phyloP scores from a whole-genome alignment of 2,888 invertebrate species.

The Phaonia tiefii region DNA sequence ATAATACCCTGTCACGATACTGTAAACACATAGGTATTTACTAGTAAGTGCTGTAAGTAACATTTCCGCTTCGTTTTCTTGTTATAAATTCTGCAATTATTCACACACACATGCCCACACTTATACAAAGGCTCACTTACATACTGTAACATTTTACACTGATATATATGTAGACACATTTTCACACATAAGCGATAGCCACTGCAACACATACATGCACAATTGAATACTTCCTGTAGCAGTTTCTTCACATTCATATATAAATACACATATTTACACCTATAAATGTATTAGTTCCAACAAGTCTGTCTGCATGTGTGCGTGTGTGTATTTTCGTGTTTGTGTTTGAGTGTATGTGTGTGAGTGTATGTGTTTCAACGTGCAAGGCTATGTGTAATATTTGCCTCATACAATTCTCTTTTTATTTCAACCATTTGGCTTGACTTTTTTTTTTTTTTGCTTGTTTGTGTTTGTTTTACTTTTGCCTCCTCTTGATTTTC shows the following conservation, averaged over 20 bases:
- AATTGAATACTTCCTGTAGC: slow-evolving; percentile 19
- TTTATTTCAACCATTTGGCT: slow-evolving; percentile 16
- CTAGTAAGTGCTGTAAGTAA: slow-evolving; percentile 38
- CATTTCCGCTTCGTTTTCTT: slow-evolving; percentile 48
- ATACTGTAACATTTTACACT: no score
- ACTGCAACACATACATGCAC: slow-evolving; percentile 2
- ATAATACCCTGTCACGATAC: not conserved
- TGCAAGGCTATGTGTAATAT: slow-evolving; percentile 10
- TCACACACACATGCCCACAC: not conserved
- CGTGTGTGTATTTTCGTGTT: not conserved
- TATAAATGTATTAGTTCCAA: no score
- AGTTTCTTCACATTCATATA: not conserved
- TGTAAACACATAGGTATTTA: slow-evolving; percentile 7
- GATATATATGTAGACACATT: no score
- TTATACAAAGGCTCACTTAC: not conserved
- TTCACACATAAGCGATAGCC: not conserved
- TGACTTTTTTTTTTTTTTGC: slow-evolving; percentile 9
- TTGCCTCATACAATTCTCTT: slow-evolving; percentile 27
- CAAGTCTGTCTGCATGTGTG: no score
- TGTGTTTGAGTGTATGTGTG: not conserved
- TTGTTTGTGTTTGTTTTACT: no score
- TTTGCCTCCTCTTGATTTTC: not conserved
- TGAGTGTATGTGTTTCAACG: no score
- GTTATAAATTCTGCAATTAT: slow-evolving; percentile 33
- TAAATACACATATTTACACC: not conserved